Evolutionary conservation across 2,113 vertebrate species (phyloP).

Genomic region (Numida meleagris): DNA sequence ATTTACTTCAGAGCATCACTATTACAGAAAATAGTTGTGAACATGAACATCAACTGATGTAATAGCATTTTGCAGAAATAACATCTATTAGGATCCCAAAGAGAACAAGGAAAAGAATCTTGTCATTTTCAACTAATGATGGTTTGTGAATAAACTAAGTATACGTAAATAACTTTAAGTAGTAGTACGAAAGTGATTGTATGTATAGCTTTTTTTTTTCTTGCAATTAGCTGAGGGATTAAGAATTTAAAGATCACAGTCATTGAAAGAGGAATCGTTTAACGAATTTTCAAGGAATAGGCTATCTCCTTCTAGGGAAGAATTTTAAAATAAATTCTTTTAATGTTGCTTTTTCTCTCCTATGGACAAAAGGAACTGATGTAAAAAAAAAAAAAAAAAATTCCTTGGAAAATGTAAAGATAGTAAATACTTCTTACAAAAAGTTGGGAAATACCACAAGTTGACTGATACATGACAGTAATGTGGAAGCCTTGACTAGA

Average conservation of each 20-base stretch:
- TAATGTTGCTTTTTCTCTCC: background rate
- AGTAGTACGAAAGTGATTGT: background rate
- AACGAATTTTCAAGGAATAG: background rate
- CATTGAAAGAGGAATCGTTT: background rate
- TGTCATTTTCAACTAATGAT: background rate
- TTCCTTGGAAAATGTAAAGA: background rate
- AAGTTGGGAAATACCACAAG: background rate
- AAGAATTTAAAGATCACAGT: background rate
- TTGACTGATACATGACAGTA: background rate
- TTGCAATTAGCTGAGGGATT: background rate
- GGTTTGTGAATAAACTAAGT: background rate
- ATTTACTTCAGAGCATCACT: background rate
- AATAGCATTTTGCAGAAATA: background rate
- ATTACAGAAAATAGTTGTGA: background rate
- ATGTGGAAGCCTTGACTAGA: background rate
- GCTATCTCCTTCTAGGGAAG: background rate
- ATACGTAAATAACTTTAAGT: background rate
- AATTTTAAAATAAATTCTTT: background rate
- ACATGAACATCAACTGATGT: background rate
- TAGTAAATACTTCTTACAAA: background rate
- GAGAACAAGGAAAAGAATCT: background rate
- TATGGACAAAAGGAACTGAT: background rate
- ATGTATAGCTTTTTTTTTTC: background rate
- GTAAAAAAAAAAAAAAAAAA: background rate
- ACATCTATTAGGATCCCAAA: background rate